Base-by-base conservation (phyloP, 1,140 invertebrate genomes). In the Bombus superbus region DNA sequence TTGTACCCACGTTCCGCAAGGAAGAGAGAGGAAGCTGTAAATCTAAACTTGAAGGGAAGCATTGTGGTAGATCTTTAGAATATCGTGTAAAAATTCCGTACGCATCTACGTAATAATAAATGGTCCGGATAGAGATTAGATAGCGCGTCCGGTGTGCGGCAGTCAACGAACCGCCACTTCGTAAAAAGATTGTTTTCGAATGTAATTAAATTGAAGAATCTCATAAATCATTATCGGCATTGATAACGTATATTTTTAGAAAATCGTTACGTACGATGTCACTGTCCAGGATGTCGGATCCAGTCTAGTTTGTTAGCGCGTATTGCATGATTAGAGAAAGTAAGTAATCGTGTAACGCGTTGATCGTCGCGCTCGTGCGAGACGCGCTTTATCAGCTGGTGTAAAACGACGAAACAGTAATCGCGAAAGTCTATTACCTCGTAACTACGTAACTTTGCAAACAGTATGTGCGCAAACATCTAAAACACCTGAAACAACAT, bases 101-200 rank as follows among this genome's bases (percentile, higher is more conserved):
- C 62, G 25, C 18, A 71, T 68, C 28, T 38, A 69, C 28, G 42
- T 53, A 83, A 77, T 28, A 13, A 83, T 13, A 35, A 32, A 77
- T 57, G 44, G 6, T 76, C 35, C 9, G 6, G 1, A 44, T 8
- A 9, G 3, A 71, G 66, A 79, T 79, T 84, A 79, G 75, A 84
- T 84, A 84, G 22, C 6, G 28, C 32, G 59, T 84, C 64, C 75
- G 47, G 38, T 69, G 15, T 47, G n/a, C 10, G 0, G 28, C 25
- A 62, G 0, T n/a, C 10, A 11, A 62, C 25, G 28, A 62, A 62
- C 28, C 28, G 28, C 11, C 1, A 5, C 4, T 62, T 62, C 28
- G 28, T 62, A 0, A 9, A 1, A 59, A n/a, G 28, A 62, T 13
- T n/a, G 28, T 28, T 62, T n/a, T 5, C 28, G 59, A 62, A 53